phyloP scores from a whole-genome alignment of 2,888 invertebrate genomes.

The Heteropelma amictum region DNA sequence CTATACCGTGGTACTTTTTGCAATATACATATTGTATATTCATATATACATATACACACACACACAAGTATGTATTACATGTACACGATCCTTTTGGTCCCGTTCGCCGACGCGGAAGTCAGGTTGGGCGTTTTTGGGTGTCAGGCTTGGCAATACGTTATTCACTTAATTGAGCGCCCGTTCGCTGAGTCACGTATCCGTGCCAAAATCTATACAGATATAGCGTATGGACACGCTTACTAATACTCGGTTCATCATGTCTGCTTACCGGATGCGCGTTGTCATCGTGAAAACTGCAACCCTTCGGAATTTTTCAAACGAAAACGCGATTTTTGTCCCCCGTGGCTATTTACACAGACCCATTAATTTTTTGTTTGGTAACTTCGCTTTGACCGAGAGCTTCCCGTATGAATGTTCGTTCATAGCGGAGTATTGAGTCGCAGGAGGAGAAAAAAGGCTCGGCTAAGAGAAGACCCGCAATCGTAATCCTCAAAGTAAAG shows the following conservation, averaged over 20 bases:
- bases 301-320: conserved; percentile 4
- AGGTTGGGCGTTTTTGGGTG: conserved; percentile 64
- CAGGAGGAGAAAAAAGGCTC: conserved; percentile 6
- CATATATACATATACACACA: no score
- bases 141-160: conserved; percentile 72
- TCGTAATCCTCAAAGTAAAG: conserved; percentile 52
- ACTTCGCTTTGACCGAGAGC: neutral
- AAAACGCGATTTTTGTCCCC: neutral
- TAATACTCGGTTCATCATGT: neutral
- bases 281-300: neutral
- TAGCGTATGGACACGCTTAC: neutral
- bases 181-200: conserved; percentile 25
- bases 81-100: conserved; percentile 20
- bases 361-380: neutral
- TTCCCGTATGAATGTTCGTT: neutral
- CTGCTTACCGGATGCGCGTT: neutral
- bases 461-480: conserved; percentile 33
- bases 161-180: conserved; percentile 76
- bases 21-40: conserved; percentile 11
- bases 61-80: no score
- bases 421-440: neutral
- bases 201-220: conserved; percentile 2
- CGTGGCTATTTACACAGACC: neutral
- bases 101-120: conserved; percentile 59
- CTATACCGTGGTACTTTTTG: conserved; percentile 23